Evolutionary conservation across 2,113 vertebrate genomes (phyloP), one percentile per base, ranked within the genome.

Genomic region (Piaya cayana): DNA sequence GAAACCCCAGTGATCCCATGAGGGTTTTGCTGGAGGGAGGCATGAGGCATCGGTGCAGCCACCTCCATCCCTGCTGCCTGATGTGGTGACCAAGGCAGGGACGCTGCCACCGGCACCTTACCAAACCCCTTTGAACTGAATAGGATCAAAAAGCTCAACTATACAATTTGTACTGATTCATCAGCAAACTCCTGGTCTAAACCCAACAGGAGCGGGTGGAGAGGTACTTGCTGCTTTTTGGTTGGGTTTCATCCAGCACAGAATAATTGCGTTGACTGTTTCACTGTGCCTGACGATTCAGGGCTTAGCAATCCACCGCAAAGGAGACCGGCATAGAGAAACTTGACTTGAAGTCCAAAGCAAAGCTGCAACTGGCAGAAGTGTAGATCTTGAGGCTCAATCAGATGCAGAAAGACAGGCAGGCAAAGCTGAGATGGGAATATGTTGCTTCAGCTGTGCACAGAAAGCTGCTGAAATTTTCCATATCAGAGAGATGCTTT

Each of bases 381-480:
- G 84, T 64, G 88, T 62, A 68, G 91, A 92, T 92, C 92, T 87
- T 92, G 42, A 19, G 91, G 72, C 90, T 94, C 94, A 83, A 82
- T 96, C 70, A 92, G 84, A 91, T 95, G 91, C 91, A 69, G 25
- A 80, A 89, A 95, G 95, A 63, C 71, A 62, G 91, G 74, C 78
- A 88, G 88, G 70, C 77, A 55, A 70, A 89, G 88, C 82, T 92
- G 91, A 62, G 85, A 63, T 77, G 88, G 94, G 92, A 94, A 94
- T 94, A 83, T 20, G 86, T 64, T 86, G 77, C 90, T 93, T 93
- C 85, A 78, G 88, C 90, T 80, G 37, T 26, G 76, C 3, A 0
- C 76, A 43, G 93, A 83, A 93, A 88, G 91, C 85, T 63, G 91
- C 90, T 75, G 92, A 93, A 77, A 79, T 95, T 95, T 96, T 96